A percentile compares a stretch with the other conserved stretches of the same genome.
Evolutionary conservation across 2,797 vertebrate genomes (phyloP).

Genomic region (Pipistrellus pygmaeus): DNA sequence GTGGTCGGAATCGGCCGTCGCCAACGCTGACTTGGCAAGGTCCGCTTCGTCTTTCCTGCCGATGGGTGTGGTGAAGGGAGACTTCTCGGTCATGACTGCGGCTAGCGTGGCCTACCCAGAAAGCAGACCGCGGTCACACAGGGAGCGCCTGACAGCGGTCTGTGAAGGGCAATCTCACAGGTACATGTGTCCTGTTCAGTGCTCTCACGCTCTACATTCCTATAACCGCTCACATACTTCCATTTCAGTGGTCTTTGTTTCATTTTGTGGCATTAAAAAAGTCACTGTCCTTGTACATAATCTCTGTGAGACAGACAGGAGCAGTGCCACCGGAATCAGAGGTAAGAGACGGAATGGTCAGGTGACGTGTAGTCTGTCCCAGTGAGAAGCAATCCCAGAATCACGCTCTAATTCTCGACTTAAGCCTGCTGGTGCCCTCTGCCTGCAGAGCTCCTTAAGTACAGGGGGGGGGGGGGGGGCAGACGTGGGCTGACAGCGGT

Average conservation of each 20-base stretch:
- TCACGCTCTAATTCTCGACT: neutral
- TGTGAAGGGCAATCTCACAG: neutral
- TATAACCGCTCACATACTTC: neutral
- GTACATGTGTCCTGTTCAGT: neutral
- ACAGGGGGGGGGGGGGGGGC: neutral
- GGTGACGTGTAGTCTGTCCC: neutral
- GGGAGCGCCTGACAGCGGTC: no score
- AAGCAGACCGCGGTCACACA: conserved; percentile 52
- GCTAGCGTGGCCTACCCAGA: conserved; percentile 94
- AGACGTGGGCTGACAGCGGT: neutral
- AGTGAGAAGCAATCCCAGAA: neutral
- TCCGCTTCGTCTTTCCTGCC: conserved; percentile 97
- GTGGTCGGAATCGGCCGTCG: conserved; percentile 95
- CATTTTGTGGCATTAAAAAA: neutral
- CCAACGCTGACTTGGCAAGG: conserved; percentile 94
- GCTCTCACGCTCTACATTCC: neutral
- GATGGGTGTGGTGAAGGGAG: conserved; percentile 97
- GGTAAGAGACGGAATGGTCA: neutral
- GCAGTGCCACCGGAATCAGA: neutral
- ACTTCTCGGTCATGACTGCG: conserved; percentile 98
- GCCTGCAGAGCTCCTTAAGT: neutral
- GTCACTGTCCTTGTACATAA: conserved; percentile 5
- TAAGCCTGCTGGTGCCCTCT: neutral
- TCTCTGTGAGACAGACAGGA: neutral
- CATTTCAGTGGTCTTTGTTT: neutral